phyloP scores from a whole-genome alignment of 1,140 invertebrate species.

The Prorops nasuta region DNA sequence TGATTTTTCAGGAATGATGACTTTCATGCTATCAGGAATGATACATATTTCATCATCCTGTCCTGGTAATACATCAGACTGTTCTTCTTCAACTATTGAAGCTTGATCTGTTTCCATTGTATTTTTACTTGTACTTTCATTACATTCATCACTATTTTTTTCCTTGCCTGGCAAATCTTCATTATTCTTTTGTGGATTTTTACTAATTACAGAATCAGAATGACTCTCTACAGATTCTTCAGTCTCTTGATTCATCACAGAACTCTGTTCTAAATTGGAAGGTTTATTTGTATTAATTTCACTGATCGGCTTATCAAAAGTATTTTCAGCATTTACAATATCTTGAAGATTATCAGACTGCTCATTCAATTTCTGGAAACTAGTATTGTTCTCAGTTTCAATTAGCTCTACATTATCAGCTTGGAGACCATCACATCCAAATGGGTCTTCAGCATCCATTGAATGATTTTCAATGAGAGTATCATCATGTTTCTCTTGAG shows the following conservation, averaged over 20 bases:
- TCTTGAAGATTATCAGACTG: constrained; percentile 41
- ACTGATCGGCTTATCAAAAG: too few relatives aligned
- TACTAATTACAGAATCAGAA: too few relatives aligned
- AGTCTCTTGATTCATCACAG: too few relatives aligned
- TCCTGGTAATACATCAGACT: constrained; percentile 42
- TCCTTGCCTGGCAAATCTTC: background rate
- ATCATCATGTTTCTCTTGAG: constrained; percentile 51
- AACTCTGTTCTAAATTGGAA: constrained; percentile 1
- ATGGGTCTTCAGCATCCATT: constrained; percentile 53
- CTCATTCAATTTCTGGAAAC: constrained; percentile 38
- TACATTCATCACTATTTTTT: constrained; percentile 11
- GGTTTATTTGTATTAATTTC: constrained; percentile 8
- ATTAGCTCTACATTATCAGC: constrained; percentile 34
- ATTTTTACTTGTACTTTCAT: constrained; percentile 17
- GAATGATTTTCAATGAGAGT: constrained; percentile 43
- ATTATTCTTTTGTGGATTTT: constrained; percentile 1
- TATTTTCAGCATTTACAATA: constrained; percentile 31
- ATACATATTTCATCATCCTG: constrained; percentile 54
- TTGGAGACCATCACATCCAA: constrained; percentile 42
- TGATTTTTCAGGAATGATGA: constrained; percentile 29
- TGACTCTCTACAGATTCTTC: too few relatives aligned
- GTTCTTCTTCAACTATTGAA: constrained; percentile 26
- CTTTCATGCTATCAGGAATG: constrained; percentile 51
- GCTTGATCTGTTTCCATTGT: constrained; percentile 8
- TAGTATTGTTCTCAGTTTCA: constrained; percentile 35